phyloP scores from a whole-genome alignment of 2,888 invertebrate genomes.

The Chrysolina oricalcia region DNA sequence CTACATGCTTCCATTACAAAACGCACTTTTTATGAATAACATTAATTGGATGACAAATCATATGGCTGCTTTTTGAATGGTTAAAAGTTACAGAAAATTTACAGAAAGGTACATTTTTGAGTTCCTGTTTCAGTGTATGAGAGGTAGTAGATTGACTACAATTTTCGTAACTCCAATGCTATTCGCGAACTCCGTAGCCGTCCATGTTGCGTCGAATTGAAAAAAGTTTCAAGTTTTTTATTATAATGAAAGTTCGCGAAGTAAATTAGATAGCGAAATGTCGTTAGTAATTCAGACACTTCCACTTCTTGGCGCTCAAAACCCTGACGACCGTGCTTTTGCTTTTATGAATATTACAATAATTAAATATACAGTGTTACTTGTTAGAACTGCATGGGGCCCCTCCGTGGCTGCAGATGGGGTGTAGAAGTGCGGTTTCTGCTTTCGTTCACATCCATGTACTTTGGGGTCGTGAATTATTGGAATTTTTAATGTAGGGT shows the following conservation, averaged over 20 bases:
- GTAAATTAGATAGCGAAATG: slow-evolving; percentile 64
- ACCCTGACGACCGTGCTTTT: slow-evolving; percentile 59
- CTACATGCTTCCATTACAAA: too few species aligned
- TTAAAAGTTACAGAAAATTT: too few species aligned
- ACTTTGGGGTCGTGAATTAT: slow-evolving; percentile 14
- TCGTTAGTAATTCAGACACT: slow-evolving; percentile 65
- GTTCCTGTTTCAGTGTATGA: too few species aligned
- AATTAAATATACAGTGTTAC: slow-evolving; percentile 70
- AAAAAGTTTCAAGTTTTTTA: slow-evolving; percentile 63
- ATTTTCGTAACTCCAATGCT: too few species aligned
- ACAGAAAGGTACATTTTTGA: too few species aligned
- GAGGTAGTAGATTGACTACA: too few species aligned
- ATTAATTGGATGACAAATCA: too few species aligned
- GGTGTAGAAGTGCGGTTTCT: slow-evolving; percentile 30
- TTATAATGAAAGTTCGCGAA: slow-evolving; percentile 64
- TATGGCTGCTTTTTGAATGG: too few species aligned
- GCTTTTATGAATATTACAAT: slow-evolving; percentile 72
- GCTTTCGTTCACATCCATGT: slow-evolving; percentile 19
- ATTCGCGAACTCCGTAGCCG: too few species aligned
- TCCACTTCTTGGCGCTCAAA: slow-evolving; percentile 48
- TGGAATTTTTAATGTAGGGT: slow-evolving; percentile 23
- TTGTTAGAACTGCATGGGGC: slow-evolving; percentile 55
- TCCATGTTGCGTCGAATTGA: slow-evolving; percentile 32
- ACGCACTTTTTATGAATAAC: too few species aligned
- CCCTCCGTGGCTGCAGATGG: neutral